Base-by-base conservation (phyloP, 2,888 invertebrate genomes). In the Oasisia sp. region DNA sequence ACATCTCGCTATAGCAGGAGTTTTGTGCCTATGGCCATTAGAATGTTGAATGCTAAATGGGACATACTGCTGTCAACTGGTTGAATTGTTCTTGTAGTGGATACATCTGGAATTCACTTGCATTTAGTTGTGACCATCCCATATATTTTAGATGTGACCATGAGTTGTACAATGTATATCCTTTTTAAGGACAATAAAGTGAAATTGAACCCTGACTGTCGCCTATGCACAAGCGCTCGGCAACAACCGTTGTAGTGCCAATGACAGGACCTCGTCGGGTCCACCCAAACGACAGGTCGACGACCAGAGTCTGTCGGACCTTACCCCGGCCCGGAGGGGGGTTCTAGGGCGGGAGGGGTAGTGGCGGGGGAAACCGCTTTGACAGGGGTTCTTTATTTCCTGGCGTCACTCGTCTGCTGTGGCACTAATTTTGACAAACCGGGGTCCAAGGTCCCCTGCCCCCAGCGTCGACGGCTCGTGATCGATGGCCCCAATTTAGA, bases 361-460 rank as follows among this genome's bases (percentile, higher is more conserved):
- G 74, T 14, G 19, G 74, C 27, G 74, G 74, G 74, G 74, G 27
- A 7, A 19, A n/a, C 27, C 74, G 74, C 74, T 74, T 27, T 74
- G 74, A 74, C 74, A 74, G 74, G 74, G 74, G 74, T 74, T 74
- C 74, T 74, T 74, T 74, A 74, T 74, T 74, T 74, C 27, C 74
- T 74, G 74, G 74, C 74, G 74, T 74, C 74, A 27, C 74, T 74
- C 74, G 74, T 74, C 74, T 74, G 74, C 74, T 14, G 19, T n/a
- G 74, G 74, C 74, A 74, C 74, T 74, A 74, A 74, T 74, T 74
- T 74, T 74, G 19, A 74, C 74, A 74, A 74, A 74, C 74, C 74
- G 74, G n/a, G 74, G 74, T 74, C 74, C 74, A 74, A 74, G 74
- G 74, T 74, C 74, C 74, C 74, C 74, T 7, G 74, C 74, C 74